Percentiles rank a stretch among this genome's conserved stretches.
These are phyloP conservation scores for Danio albolineatus DNA, from an alignment of 2,797 vertebrate genomes.

Conservation along the genomic window DNA sequence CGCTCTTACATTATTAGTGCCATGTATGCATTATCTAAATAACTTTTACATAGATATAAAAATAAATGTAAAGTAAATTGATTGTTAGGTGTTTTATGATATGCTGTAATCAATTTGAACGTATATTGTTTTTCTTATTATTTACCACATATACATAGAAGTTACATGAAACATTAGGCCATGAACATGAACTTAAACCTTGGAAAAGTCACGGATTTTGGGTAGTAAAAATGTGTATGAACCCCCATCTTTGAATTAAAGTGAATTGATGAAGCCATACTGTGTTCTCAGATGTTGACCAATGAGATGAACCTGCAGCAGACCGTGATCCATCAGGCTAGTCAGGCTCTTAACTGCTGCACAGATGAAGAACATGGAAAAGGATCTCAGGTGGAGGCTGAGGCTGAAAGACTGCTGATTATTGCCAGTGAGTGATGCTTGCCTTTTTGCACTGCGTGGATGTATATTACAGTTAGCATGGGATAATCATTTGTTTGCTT, in stretches of 20 bases:
- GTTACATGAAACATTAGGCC: no score
- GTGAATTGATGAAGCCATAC: neutral
- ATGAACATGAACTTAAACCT: no score
- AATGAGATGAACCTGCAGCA: conserved; percentile 95
- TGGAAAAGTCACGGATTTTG: no score
- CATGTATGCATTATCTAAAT: no score
- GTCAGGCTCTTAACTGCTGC: conserved; percentile 97
- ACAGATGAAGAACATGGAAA: conserved; percentile 96
- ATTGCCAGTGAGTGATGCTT: conserved; percentile 86
- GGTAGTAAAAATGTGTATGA: no score
- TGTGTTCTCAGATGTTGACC: conserved; percentile 81
- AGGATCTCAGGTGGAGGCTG: conserved; percentile 94
- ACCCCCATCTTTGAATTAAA: neutral
- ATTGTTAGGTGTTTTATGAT: no score
- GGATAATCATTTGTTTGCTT: conserved; percentile 30
- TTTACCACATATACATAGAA: no score
- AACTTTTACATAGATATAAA: no score
- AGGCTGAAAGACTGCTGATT: conserved; percentile 92
- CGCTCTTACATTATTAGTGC: no score
- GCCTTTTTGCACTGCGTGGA: neutral
- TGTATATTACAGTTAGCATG: neutral
- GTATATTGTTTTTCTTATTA: no score
- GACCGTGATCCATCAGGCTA: conserved; percentile 95
- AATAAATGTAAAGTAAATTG: no score
- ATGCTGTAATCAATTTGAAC: no score